A percentile compares a stretch with the other conserved stretches of the same genome.
Evolutionary conservation across 2,888 invertebrate genomes (phyloP).

Genomic region (Eupithecia subfuscata): DNA sequence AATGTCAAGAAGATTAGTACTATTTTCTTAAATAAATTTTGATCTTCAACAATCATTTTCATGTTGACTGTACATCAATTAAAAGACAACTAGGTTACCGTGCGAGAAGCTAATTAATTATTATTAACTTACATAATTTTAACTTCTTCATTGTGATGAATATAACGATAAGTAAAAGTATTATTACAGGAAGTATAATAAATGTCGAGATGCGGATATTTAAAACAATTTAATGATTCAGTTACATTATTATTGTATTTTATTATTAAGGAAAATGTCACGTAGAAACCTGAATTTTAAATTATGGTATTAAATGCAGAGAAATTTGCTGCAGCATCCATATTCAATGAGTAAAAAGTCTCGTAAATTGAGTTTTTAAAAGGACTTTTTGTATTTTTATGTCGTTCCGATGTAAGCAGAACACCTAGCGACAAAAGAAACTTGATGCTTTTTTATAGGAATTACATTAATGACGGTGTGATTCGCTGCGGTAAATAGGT

Average conservation of each 20-base stretch:
- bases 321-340: neutral
- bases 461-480: too few relatives aligned
- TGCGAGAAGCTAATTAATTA: constrained; percentile 6
- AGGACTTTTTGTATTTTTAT: too few relatives aligned
- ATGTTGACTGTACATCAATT: constrained; percentile 19
- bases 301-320: neutral
- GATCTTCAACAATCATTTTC: neutral
- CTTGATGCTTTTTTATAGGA: too few relatives aligned
- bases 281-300: neutral
- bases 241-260: neutral
- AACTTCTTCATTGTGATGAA: constrained; percentile 3
- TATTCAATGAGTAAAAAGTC: neutral
- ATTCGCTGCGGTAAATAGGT: too few relatives aligned
- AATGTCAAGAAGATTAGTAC: too few relatives aligned
- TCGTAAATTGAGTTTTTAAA: neutral
- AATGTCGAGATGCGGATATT: neutral
- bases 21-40: neutral
- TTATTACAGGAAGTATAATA: neutral
- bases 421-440: too few relatives aligned
- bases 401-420: too few relatives aligned
- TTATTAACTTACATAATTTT: constrained; percentile 25
- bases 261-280: neutral
- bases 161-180: neutral
- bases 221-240: neutral
- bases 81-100: constrained; percentile 12